These are phyloP conservation scores for Heliconius ethilla DNA, from an alignment of 2,888 invertebrate species.

Conservation along the genomic window DNA sequence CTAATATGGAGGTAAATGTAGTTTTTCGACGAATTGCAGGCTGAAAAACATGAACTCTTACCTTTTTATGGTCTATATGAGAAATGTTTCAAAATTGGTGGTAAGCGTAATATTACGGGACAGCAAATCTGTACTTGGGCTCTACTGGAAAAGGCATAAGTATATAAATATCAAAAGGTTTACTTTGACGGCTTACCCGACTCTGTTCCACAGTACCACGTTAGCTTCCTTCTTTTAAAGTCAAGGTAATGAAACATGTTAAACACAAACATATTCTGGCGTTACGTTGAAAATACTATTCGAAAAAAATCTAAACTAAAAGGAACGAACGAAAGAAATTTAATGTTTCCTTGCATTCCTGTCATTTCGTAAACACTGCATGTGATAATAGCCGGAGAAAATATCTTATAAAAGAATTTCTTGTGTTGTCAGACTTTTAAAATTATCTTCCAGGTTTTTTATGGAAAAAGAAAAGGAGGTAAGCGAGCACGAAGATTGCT, in stretches of 20 bases:
- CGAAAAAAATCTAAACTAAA: neutral
- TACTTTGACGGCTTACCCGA: too few species aligned
- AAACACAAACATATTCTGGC: neutral
- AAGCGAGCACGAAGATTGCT: neutral
- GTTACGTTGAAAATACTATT: neutral
- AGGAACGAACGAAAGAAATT: neutral
- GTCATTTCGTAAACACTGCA: neutral
- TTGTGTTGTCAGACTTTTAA: constrained; percentile 24
- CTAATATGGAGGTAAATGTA: neutral
- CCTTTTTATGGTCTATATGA: neutral
- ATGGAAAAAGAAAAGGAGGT: neutral
- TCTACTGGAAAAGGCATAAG: too few species aligned
- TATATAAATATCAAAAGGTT: too few species aligned
- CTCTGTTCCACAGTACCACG: too few species aligned
- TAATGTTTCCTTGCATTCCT: constrained; percentile 17
- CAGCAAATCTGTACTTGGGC: too few species aligned
- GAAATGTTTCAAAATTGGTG: neutral
- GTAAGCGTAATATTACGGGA: neutral
- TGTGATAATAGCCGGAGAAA: constrained; percentile 26
- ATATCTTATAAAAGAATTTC: constrained; percentile 26
- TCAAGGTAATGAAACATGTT: too few species aligned
- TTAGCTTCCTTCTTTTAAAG: too few species aligned
- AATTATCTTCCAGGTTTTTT: neutral
- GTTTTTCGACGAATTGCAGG: too few species aligned
- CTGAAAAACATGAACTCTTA: neutral